Conservation (phyloP, 2,888 invertebrate genomes). For the Zygaena filipendulae region DNA sequence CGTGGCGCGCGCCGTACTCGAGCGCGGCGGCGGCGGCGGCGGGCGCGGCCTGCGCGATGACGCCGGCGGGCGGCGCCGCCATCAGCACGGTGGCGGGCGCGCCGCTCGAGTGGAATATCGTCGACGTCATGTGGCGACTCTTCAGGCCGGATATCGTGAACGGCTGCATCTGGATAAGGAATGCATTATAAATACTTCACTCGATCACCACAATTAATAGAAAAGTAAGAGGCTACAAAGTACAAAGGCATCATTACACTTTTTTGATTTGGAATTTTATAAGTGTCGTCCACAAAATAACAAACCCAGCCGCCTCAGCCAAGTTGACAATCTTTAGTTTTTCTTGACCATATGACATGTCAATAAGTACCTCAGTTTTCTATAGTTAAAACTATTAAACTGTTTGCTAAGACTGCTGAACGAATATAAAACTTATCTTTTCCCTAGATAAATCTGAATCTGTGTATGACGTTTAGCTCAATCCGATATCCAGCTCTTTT, state of each 20-base stretch:
- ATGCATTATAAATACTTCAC: too few species aligned
- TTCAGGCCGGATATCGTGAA: constrained; percentile 46
- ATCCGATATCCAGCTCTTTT: too few species aligned
- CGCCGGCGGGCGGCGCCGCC: constrained; percentile 46
- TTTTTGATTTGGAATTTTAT: neutral
- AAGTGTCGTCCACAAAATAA: too few species aligned
- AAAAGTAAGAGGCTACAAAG: constrained; percentile 3
- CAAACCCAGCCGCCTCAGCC: too few species aligned
- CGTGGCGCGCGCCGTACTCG: constrained; percentile 46
- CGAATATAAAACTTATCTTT: too few species aligned
- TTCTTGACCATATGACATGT: too few species aligned
- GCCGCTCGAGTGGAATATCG: constrained; percentile 48
- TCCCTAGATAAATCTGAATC: too few species aligned
- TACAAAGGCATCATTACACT: neutral
- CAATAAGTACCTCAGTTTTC: too few species aligned
- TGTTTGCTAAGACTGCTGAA: too few species aligned
- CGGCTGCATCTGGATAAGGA: constrained; percentile 41
- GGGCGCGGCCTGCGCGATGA: constrained; percentile 47
- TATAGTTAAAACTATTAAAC: too few species aligned
- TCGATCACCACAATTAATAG: neutral
- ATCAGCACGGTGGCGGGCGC: constrained; percentile 52
- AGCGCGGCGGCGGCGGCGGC: constrained; percentile 27
- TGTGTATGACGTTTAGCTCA: too few species aligned
- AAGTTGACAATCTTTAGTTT: too few species aligned
- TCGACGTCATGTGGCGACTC: constrained; percentile 46